Conservation (phyloP, 2,797 vertebrate species). For the Anomalospiza imberbis region DNA sequence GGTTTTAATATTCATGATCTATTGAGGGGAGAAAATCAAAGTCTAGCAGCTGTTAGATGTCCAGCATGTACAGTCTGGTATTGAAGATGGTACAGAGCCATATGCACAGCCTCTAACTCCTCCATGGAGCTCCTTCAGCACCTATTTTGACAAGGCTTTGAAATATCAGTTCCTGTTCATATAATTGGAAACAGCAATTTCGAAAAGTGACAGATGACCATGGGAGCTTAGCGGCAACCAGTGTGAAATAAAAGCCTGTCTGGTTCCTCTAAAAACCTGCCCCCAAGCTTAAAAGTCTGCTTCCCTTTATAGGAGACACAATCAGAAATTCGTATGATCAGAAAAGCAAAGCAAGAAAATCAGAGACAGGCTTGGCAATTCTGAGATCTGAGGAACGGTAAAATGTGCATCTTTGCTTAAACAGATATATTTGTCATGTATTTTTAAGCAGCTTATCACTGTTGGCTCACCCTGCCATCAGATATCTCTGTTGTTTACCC, state of each 20-base stretch:
- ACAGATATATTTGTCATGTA: background rate
- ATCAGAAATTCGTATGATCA: background rate
- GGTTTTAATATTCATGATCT: background rate
- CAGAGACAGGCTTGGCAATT: background rate
- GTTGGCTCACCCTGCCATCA: background rate
- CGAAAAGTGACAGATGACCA: background rate
- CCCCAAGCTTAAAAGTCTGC: background rate
- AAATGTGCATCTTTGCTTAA: background rate
- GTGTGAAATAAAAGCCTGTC: background rate
- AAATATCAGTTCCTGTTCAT: background rate
- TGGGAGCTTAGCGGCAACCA: background rate
- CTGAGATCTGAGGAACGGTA: background rate
- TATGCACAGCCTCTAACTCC: background rate
- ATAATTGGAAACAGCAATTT: background rate
- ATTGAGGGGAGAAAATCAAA: background rate
- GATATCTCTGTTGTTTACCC: background rate
- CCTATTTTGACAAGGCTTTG: background rate
- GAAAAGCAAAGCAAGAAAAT: background rate
- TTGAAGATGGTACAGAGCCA: background rate
- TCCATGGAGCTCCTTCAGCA: background rate
- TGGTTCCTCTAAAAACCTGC: background rate
- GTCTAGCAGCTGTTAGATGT: background rate
- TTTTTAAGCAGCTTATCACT: background rate
- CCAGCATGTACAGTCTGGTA: rapidly evolving
- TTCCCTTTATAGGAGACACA: background rate